Evolutionary conservation across 2,888 invertebrate species (phyloP), one percentile per base, ranked within the genome.

Genomic region (Brassicogethes aeneus): DNA sequence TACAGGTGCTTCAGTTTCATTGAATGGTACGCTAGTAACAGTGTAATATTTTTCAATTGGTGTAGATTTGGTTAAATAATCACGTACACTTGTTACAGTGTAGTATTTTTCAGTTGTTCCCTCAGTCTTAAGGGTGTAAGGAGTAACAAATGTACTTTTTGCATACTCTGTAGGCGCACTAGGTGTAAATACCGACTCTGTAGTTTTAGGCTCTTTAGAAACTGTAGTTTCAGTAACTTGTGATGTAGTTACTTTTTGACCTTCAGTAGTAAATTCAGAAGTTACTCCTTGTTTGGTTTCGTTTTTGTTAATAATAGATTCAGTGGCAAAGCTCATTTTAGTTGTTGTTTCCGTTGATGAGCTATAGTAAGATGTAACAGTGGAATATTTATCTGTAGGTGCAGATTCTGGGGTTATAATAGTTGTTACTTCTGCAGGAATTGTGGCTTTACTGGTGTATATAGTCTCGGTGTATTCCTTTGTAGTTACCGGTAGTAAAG

Each of bases 381-480:
- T 23, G 23, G 23, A 23, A 23, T 23, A 5, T 23, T 23, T 23
- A 23, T 23, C n/a, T 23, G 23, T 23, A 10, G 23, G 5, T 5
- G 23, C 5, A 23, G 14, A 10, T 32, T 32, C 32, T 32, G 3
- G 3, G 7, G 32, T 5, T 32, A 13, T 5, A 5, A 10, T 13
- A 35, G 35, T 35, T 7, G 35, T 35, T 35, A 14, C 29, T 13
- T 37, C 23, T 37, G 37, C 5, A 16, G 32, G 32, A 7, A 23
- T 23, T 23, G 5, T 23, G 23, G 23, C 10, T 32, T 57, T 40
- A 36, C 35, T 15, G 56, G 55, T 23, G 46, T 46, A 53, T 33
- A 56, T 42, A 15, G 54, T 43, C 17, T 47, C 42, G 33, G 52
- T 50, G 39, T 40, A 36, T 47, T 54, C 52, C 7, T 49, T 47